Percentiles rank a stretch among this genome's conserved stretches.
These are phyloP conservation scores for Drosophila malerkotliana DNA, from an alignment of 1,140 invertebrate genomes.

Conservation along the genomic window DNA sequence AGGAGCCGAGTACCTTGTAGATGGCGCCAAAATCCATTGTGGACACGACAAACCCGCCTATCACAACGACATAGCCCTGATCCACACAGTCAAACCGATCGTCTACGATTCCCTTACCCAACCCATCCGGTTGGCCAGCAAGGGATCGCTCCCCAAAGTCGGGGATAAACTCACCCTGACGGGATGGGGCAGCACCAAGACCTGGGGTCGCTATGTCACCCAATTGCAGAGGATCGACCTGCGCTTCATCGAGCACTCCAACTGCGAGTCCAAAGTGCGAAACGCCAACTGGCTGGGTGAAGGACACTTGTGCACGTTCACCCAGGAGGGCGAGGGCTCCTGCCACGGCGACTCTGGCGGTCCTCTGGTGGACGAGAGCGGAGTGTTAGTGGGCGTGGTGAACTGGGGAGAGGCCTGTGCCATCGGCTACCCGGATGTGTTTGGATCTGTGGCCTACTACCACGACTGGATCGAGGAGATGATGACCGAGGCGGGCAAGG, in stretches of 20 bases:
- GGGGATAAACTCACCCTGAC: constrained; percentile 84
- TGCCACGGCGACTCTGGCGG: constrained; percentile 85
- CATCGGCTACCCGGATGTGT: constrained; percentile 85
- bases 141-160: constrained; percentile 32
- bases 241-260: constrained; percentile 43
- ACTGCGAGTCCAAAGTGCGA: constrained; percentile 48
- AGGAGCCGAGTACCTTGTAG: constrained; percentile 62
- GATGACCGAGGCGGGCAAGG: constrained; percentile 35
- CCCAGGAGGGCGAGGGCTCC: constrained; percentile 86
- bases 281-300: constrained; percentile 59
- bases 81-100: constrained; percentile 83
- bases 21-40: constrained; percentile 61
- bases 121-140: constrained; percentile 71
- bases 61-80: constrained; percentile 85
- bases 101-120: constrained; percentile 83
- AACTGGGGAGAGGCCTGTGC: constrained; percentile 86
- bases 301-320: constrained; percentile 86
- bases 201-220: constrained; percentile 68
- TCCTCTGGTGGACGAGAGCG: constrained; percentile 78
- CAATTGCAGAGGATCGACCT: constrained; percentile 74
- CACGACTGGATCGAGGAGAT: constrained; percentile 71
- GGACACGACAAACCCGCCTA: constrained; percentile 72
- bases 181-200: constrained; percentile 85
- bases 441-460: constrained; percentile 83
- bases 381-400: constrained; percentile 83